Evolutionary conservation across 2,797 vertebrate genomes (phyloP).

Genomic region (Champsocephalus esox): DNA sequence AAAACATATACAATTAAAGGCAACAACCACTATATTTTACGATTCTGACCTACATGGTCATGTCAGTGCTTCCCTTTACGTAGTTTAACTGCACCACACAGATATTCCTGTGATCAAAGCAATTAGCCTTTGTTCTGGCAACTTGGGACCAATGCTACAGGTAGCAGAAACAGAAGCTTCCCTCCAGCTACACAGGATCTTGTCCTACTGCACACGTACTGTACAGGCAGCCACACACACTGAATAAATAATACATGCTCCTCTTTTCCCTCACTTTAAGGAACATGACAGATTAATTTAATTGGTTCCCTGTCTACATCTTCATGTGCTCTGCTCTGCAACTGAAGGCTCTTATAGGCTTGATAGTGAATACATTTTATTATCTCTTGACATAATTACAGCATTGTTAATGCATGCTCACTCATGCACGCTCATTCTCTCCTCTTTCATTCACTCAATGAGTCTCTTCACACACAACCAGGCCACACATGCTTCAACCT

Average conservation of each 20-base stretch:
- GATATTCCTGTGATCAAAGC: slow-evolving; percentile 35
- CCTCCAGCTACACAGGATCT: slow-evolving; percentile 27
- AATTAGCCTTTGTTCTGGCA: slow-evolving; percentile 15
- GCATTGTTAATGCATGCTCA: slow-evolving; percentile 50
- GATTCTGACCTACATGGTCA: neutral
- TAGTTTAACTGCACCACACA: neutral
- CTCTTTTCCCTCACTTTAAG: slow-evolving; percentile 44
- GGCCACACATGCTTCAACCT: slow-evolving; percentile 25
- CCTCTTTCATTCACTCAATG: slow-evolving; percentile 29
- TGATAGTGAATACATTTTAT: slow-evolving; percentile 67
- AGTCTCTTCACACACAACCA: slow-evolving; percentile 10
- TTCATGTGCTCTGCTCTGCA: slow-evolving; percentile 58
- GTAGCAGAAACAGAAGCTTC: slow-evolving; percentile 43
- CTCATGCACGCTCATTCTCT: slow-evolving; percentile 38
- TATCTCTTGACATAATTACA: slow-evolving; percentile 75
- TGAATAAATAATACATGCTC: slow-evolving; percentile 66
- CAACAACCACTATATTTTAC: slow-evolving; percentile 13
- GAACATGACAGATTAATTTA: slow-evolving; percentile 69
- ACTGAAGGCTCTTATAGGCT: slow-evolving; percentile 39
- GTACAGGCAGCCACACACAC: slow-evolving; percentile 22
- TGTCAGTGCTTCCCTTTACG: neutral
- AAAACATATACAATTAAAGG: slow-evolving; percentile 1
- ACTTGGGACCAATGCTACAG: slow-evolving; percentile 41
- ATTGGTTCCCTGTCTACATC: slow-evolving; percentile 65
- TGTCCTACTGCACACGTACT: slow-evolving; percentile 23